Percentiles rank a stretch among this genome's conserved stretches.
Conservation (phyloP, 2,113 vertebrate genomes). For the Aix galericulata region DNA sequence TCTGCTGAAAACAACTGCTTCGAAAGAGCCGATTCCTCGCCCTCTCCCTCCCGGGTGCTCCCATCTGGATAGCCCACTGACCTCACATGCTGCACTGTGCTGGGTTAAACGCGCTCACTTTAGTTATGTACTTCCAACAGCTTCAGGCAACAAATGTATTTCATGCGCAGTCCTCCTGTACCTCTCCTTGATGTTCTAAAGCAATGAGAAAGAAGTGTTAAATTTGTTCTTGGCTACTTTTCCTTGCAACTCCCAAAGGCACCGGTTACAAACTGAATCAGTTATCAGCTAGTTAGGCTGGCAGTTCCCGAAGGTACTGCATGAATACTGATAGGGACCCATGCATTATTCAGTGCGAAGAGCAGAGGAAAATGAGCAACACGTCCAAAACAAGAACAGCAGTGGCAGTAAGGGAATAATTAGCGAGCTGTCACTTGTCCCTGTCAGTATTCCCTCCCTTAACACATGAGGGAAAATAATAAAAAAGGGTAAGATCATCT, state of each 20-base stretch:
- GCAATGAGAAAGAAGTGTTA: conserved; percentile 80
- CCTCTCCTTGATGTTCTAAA: conserved; percentile 77
- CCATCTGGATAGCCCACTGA: conserved; percentile 10
- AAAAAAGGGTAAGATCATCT: conserved; percentile 77
- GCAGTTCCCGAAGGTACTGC: conserved; percentile 81
- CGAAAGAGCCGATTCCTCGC: background rate
- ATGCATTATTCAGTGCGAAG: conserved; percentile 89
- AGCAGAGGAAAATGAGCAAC: conserved; percentile 94
- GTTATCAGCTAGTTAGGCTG: conserved; percentile 89
- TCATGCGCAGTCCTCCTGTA: conserved; percentile 32
- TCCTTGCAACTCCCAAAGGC: conserved; percentile 83
- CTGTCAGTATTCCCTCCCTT: conserved; percentile 94
- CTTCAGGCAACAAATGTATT: conserved; percentile 48
- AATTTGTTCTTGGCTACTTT: conserved; percentile 85
- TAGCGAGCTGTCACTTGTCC: conserved; percentile 98
- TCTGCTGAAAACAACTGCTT: conserved; percentile 56
- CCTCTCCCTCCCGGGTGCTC: conserved; percentile 21
- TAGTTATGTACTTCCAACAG: background rate
- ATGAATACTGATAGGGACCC: conserved; percentile 84
- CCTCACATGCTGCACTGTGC: background rate
- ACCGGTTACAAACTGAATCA: conserved; percentile 86
- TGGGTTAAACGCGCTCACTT: background rate
- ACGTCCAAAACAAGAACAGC: conserved; percentile 92
- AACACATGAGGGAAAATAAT: conserved; percentile 88
- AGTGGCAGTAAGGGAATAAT: conserved; percentile 98